Conservation (phyloP, 2,888 invertebrate species). For the Nemotelus nigrinus region DNA sequence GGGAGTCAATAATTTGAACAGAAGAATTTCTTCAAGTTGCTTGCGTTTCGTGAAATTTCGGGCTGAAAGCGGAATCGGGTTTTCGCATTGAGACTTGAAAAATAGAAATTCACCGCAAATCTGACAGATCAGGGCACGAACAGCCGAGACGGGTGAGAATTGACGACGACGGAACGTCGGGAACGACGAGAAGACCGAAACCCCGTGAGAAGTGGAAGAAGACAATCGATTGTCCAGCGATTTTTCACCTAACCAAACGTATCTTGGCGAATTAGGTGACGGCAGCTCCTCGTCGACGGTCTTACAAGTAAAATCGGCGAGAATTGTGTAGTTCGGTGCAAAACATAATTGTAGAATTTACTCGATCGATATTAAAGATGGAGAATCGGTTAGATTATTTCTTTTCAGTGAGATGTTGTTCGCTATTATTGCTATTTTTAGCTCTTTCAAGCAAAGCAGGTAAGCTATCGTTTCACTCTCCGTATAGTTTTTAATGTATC, state of each 20-base stretch:
- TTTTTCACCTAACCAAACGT: conserved; percentile 12
- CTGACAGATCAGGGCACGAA: conserved; percentile 16
- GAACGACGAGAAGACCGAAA: background rate
- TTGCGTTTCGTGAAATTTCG: conserved; percentile 12
- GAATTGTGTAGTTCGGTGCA: conserved; percentile 9
- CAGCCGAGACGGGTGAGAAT: background rate
- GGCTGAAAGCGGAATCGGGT: conserved; percentile 30
- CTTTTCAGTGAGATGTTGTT: conserved; percentile 49
- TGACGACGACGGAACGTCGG: conserved; percentile 23
- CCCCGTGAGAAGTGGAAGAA: conserved; percentile 23
- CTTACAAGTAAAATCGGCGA: conserved; percentile 6
- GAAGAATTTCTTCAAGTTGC: conserved; percentile 22
- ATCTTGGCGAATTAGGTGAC: conserved; percentile 20
- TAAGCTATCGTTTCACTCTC: conserved; percentile 44
- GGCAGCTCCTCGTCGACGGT: conserved; percentile 9
- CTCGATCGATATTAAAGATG: conserved; percentile 48
- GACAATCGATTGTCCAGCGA: conserved; percentile 37
- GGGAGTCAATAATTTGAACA: background rate
- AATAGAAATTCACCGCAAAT: background rate
- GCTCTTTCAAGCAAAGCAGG: conserved; percentile 50
- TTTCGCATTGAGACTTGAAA: conserved; percentile 21
- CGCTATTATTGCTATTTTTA: conserved; percentile 52
- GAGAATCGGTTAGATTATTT: conserved; percentile 46
- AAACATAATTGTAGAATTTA: conserved; percentile 25
- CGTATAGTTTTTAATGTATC: conserved; percentile 45